These are phyloP conservation scores for Chascanopsetta lugubris DNA, from an alignment of 2,113 vertebrate genomes.

Conservation along the genomic window DNA sequence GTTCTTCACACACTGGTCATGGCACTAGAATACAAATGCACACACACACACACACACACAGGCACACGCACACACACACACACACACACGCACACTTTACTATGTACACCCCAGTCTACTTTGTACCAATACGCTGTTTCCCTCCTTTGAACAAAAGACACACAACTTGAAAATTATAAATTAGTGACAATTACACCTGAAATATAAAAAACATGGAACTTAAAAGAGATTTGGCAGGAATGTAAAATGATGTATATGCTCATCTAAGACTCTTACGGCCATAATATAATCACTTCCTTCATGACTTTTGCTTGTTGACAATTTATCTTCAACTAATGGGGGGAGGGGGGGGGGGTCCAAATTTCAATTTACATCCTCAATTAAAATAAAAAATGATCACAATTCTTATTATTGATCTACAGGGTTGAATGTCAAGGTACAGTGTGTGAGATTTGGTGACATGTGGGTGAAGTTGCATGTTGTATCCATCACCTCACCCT, in stretches of 20 bases:
- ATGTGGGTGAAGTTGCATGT: no score
- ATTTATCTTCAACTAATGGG: no score
- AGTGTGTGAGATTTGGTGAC: no score
- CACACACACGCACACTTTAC: slow-evolving; percentile 57
- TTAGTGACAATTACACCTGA: slow-evolving; percentile 58
- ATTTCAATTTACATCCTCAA: no score
- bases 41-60: slow-evolving; percentile 68
- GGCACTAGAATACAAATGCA: slow-evolving; percentile 88
- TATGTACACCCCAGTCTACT: slow-evolving; percentile 68
- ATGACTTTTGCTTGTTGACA: no score
- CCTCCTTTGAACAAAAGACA: slow-evolving; percentile 41
- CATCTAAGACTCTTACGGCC: slow-evolving; percentile 21
- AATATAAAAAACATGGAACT: slow-evolving; percentile 56
- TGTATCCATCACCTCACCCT: no score
- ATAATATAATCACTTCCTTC: slow-evolving; percentile 45
- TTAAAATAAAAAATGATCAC: no score
- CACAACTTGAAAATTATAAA: slow-evolving; percentile 70
- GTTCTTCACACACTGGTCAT: slow-evolving; percentile 86
- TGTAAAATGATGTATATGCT: slow-evolving; percentile 15
- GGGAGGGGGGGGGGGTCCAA: no score
- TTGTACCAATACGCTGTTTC: slow-evolving; percentile 71
- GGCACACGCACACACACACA: slow-evolving; percentile 63
- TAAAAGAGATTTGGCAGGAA: slow-evolving; percentile 43
- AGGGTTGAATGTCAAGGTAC: background rate
- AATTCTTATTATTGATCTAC: no score